Evolutionary conservation across 2,797 vertebrate species (phyloP), one percentile per base, ranked within the genome.

Genomic region (Danio choprae): DNA sequence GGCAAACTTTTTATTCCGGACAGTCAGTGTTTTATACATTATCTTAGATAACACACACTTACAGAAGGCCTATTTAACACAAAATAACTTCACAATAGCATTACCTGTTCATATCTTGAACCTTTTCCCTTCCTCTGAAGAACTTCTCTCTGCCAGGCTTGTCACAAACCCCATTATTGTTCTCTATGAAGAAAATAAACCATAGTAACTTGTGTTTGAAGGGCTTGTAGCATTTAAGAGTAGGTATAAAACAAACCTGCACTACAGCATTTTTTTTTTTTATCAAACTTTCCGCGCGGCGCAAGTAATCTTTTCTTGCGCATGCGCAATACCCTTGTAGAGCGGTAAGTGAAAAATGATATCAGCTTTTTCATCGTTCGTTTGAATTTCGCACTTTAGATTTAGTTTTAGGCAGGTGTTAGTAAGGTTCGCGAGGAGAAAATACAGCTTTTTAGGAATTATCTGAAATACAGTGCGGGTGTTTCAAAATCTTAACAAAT

Each of bases 91-190:
- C 10, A 71, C 1, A 41, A 50, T 50, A 55, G 38, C 38, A 29
- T 59, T 77, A 77, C 75, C 75, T 68, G 8, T 41, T 77, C 75
- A 77, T 77, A 22, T 77, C 63, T 59, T 38, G 29, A 64, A 7
- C 13, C 22, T 53, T 46, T 59, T 9, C 9, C 29, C 48, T 67
- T 29, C 11, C 22, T 18, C 40, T 46, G 63, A 56, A 55, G 41
- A 22, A 44, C 40, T 40, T 58, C 53, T 44, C 16, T 69, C 10
- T 38, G 40, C 3, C 41, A 38, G 41, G 16, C 64, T 46, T 77
- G 64, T 16, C 53, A 69, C 40, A 46, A 58, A 20, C 6, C 3
- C 36, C 20, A 46, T 56, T 48, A 29, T 3, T 29, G 13, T 59
- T 59, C n/a, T 59, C 41, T 68, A 53, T 48, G 20, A 77, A 56